A percentile compares a stretch with the other conserved stretches of the same genome.
Evolutionary conservation across 2,113 vertebrate species (phyloP).

Genomic region (Calidris pugnax): DNA sequence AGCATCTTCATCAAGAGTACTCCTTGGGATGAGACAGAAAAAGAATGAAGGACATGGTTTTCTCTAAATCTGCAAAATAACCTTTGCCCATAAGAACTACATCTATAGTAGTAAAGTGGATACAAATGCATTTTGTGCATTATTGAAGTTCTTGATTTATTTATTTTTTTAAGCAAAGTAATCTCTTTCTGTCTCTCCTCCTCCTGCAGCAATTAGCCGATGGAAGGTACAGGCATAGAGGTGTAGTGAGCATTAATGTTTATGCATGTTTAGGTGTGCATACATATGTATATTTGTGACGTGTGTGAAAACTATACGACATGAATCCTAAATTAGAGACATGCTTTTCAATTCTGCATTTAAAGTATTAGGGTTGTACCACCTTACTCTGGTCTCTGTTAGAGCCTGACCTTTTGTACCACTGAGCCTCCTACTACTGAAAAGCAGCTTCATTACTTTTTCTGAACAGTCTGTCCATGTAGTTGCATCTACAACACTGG

Average conservation of each 20-base stretch:
- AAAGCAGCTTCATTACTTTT: not conserved
- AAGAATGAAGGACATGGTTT: not conserved
- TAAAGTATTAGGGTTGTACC: not conserved
- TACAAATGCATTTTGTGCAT: not conserved
- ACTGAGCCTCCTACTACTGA: not conserved
- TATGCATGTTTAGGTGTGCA: not conserved
- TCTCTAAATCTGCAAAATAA: not conserved
- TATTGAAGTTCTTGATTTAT: not conserved
- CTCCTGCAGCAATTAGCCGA: not conserved
- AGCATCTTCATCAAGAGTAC: not conserved
- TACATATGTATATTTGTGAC: not conserved
- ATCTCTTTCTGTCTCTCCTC: not conserved
- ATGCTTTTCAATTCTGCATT: not conserved
- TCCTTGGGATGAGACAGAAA: not conserved
- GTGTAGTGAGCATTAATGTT: not conserved
- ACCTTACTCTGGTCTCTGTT: not conserved
- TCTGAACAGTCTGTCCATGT: not conserved
- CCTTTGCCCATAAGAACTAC: not conserved
- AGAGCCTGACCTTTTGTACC: not conserved
- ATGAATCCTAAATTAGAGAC: not conserved
- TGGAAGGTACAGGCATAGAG: not conserved
- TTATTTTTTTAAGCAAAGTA: not conserved
- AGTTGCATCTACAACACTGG: not conserved
- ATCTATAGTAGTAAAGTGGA: not conserved
- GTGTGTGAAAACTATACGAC: not conserved